Evolutionary conservation across 2,888 invertebrate genomes (phyloP).

Genomic region (Himalopsyche tibetana): DNA sequence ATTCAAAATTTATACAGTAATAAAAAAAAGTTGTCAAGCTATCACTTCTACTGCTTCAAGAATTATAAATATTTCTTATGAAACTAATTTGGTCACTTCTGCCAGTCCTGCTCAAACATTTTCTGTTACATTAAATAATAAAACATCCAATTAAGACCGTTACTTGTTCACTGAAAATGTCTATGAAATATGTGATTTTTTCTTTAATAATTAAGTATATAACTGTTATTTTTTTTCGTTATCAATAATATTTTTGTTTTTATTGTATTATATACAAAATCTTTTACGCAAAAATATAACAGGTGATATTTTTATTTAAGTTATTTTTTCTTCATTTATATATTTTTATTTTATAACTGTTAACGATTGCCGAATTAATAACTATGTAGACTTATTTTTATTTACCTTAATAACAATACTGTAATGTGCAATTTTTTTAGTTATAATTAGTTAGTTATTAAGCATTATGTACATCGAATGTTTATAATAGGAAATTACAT

Average conservation of each 20-base stretch:
- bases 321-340: slow-evolving; percentile 54
- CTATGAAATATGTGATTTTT: slow-evolving; percentile 38
- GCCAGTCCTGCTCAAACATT: background rate
- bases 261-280: slow-evolving; percentile 5
- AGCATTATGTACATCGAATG: slow-evolving; percentile 39
- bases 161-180: background rate
- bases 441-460: background rate
- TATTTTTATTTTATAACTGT: slow-evolving; percentile 41
- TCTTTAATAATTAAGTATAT: background rate
- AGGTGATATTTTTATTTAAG: slow-evolving; percentile 60
- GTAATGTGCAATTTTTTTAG: slow-evolving; percentile 48
- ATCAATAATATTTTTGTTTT: slow-evolving; percentile 4
- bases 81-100: background rate
- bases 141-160: background rate
- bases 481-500: slow-evolving; percentile 18
- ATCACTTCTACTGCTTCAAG: no score
- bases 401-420: slow-evolving; percentile 30
- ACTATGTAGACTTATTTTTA: background rate
- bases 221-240: slow-evolving; percentile 29
- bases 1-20: no score
- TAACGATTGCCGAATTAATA: slow-evolving; percentile 15
- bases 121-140: background rate
- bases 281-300: slow-evolving; percentile 53
- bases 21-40: no score
- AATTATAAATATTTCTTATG: no score